phyloP scores from a whole-genome alignment of 2,888 invertebrate genomes.

The Lasioglossum zephyrum region DNA sequence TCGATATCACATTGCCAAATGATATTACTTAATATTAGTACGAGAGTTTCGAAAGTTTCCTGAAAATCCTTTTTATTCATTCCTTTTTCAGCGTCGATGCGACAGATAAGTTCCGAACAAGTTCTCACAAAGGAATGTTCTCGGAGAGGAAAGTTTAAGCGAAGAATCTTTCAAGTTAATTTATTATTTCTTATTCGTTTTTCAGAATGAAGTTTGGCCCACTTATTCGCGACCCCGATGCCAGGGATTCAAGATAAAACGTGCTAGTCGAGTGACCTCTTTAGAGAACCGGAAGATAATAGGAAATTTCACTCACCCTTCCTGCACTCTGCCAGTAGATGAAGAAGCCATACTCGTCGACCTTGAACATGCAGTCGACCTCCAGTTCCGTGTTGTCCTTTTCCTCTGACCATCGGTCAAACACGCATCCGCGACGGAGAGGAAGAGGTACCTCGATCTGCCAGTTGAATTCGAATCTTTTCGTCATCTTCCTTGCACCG shows the following conservation, averaged over 20 bases:
- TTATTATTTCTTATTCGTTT: neutral
- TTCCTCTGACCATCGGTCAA: slow-evolving; percentile 99
- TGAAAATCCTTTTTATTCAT: neutral
- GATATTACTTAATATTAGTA: neutral
- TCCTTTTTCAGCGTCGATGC: neutral
- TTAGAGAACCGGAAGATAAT: slow-evolving; percentile 1
- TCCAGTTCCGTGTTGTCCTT: slow-evolving; percentile 96
- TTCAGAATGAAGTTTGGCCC: neutral
- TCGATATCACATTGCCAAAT: neutral
- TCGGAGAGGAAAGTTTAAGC: neutral
- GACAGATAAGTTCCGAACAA: neutral
- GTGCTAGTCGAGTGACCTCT: neutral
- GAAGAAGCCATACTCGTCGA: slow-evolving; percentile 99
- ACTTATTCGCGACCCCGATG: neutral
- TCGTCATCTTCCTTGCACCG: slow-evolving; percentile 90
- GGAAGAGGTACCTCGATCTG: slow-evolving; percentile 96
- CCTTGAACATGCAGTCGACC: slow-evolving; percentile 95
- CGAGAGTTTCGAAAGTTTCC: neutral
- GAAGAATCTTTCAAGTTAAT: neutral
- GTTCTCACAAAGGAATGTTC: neutral
- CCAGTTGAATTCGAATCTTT: slow-evolving; percentile 99
- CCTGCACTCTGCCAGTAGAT: slow-evolving; percentile 99
- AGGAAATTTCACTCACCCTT: slow-evolving; percentile 87
- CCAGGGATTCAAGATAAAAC: neutral
- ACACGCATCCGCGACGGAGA: slow-evolving; percentile 92